Evolutionary conservation across 2,113 vertebrate genomes (phyloP).

Genomic region (Hassar affinis): DNA sequence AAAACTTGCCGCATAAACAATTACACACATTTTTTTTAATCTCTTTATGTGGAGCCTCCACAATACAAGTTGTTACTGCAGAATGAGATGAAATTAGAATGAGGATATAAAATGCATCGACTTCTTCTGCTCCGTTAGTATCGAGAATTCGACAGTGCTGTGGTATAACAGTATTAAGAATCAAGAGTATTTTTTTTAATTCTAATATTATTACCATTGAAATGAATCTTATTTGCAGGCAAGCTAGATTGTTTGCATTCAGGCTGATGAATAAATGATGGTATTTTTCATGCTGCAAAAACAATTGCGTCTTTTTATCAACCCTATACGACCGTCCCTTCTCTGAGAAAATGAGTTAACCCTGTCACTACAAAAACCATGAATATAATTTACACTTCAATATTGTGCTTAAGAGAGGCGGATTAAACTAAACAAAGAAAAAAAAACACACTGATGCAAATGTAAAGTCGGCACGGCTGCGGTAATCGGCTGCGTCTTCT

Average conservation of each 20-base stretch:
- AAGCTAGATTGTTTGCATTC: not conserved
- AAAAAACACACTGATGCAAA: not conserved
- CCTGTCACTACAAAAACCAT: constrained; percentile 13
- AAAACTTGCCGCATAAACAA: no score
- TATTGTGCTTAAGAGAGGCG: not conserved
- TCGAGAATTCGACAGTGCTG: not conserved
- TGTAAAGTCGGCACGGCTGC: not conserved
- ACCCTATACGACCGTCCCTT: not conserved
- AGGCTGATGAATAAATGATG: not conserved
- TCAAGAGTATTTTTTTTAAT: not conserved
- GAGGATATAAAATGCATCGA: not conserved
- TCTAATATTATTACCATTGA: not conserved
- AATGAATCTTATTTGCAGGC: not conserved
- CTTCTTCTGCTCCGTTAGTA: not conserved
- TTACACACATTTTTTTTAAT: not conserved
- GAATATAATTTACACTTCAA: constrained; percentile 23
- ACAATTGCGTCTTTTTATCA: not conserved
- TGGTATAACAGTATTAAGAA: not conserved
- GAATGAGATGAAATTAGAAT: no score
- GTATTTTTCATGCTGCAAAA: not conserved
- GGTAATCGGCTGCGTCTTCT: not conserved
- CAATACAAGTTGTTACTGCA: no score
- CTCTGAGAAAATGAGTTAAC: not conserved
- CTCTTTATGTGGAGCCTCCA: not conserved
- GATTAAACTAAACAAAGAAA: not conserved